These are phyloP conservation scores for Ptychadena robeensis DNA, from an alignment of 2,797 vertebrate genomes.

Conservation along the genomic window DNA sequence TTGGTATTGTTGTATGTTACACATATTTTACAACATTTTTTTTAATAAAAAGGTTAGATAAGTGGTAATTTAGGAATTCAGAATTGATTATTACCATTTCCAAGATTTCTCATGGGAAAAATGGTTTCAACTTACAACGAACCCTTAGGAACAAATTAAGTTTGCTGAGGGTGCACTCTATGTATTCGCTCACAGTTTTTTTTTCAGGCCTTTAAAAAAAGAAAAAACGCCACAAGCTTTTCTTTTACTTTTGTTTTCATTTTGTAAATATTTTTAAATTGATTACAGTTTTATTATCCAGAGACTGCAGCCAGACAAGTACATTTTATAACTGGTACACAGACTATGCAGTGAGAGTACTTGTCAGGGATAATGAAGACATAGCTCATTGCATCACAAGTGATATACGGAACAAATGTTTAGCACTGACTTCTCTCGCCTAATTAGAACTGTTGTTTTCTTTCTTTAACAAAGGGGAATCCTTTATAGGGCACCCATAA, in stretches of 20 bases:
- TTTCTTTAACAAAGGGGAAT: slow-evolving; percentile 25
- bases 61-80: too few relatives aligned
- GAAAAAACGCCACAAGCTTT: too few relatives aligned
- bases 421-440: slow-evolving; percentile 2
- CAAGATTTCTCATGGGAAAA: too few relatives aligned
- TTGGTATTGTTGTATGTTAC: too few relatives aligned
- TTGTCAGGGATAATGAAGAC: slow-evolving; percentile 3
- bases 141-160: too few relatives aligned
- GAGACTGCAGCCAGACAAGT: not conserved
- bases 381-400: slow-evolving; percentile 12
- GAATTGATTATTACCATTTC: too few relatives aligned
- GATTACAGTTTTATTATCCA: not conserved
- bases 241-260: not conserved
- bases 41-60: too few relatives aligned
- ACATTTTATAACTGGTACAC: not conserved
- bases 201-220: not conserved
- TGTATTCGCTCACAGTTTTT: too few relatives aligned
- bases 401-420: slow-evolving; percentile 15
- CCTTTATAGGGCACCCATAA: slow-evolving; percentile 21
- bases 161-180: too few relatives aligned
- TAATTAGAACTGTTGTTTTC: slow-evolving; percentile 36
- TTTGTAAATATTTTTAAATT: not conserved
- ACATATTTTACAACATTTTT: too few relatives aligned
- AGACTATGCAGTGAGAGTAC: not conserved
- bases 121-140: too few relatives aligned